These are phyloP conservation scores for Xerus rutilus DNA, from an alignment of 2,797 vertebrate species.

Conservation along the genomic window DNA sequence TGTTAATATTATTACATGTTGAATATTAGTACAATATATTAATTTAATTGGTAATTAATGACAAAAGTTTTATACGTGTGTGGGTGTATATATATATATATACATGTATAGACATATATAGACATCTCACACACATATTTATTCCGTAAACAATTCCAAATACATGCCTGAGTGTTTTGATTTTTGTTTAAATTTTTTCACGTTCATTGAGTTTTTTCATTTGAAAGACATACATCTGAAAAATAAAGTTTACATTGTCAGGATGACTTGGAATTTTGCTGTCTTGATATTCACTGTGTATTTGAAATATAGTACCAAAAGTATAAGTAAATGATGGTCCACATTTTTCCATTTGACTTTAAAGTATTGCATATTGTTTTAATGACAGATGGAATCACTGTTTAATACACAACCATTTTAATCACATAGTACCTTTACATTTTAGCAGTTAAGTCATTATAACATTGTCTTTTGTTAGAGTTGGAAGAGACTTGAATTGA, in stretches of 20 bases:
- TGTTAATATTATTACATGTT: slow-evolving; percentile 25
- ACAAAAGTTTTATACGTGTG: not conserved
- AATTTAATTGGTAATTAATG: slow-evolving; percentile 21
- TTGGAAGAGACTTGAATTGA: not conserved
- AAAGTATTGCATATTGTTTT: not conserved
- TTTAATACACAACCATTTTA: not conserved
- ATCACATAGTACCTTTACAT: not conserved
- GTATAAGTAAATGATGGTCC: not conserved
- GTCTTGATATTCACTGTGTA: not conserved
- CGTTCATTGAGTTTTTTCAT: not conserved
- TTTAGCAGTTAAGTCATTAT: not conserved
- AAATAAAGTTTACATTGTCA: not conserved
- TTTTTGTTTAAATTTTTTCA: not conserved
- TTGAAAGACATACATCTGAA: not conserved
- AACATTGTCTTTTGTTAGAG: not conserved
- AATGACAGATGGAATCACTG: not conserved
- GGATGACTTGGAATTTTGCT: not conserved
- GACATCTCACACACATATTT: too few relatives aligned
- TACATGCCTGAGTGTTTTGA: not conserved
- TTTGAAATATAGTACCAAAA: not conserved
- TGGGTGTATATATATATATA: too few relatives aligned
- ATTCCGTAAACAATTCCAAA: slow-evolving; percentile 22
- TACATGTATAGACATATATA: too few relatives aligned
- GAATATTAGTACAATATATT: not conserved
- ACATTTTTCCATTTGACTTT: not conserved